phyloP scores from a whole-genome alignment of 1,140 invertebrate species.

The Panagrolaimus sp. region DNA sequence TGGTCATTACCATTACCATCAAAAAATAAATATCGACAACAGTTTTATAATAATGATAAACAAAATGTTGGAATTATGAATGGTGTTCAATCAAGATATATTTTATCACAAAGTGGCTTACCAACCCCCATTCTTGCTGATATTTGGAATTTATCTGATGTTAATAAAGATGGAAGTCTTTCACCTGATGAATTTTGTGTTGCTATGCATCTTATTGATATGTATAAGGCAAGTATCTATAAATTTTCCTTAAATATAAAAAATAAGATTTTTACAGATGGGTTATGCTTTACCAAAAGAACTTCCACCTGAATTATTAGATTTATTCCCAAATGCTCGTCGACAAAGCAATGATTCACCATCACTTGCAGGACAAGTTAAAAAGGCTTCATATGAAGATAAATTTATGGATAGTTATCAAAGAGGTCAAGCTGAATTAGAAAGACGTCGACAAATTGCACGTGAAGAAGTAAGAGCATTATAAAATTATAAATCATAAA shows the following conservation, averaged over 20 bases:
- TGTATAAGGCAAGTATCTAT: constrained; percentile 49
- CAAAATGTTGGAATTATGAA: constrained; percentile 5
- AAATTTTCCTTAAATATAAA: background rate
- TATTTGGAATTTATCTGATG: constrained; percentile 71
- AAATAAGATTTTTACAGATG: constrained; percentile 23
- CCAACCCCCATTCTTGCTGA: constrained; percentile 81
- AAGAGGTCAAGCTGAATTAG: constrained; percentile 91
- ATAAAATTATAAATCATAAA: no score
- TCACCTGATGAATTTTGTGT: constrained; percentile 55
- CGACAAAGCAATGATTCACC: constrained; percentile 23
- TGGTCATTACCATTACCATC: constrained; percentile 30
- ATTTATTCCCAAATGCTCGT: constrained; percentile 27
- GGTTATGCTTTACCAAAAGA: constrained; percentile 46
- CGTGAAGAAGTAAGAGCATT: constrained; percentile 67
- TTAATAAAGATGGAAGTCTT: constrained; percentile 56
- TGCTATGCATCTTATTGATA: constrained; percentile 57
- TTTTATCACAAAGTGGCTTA: constrained; percentile 72
- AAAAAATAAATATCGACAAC: constrained; percentile 8
- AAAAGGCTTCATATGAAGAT: constrained; percentile 74
- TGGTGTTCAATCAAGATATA: constrained; percentile 3
- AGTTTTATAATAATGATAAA: constrained; percentile 9
- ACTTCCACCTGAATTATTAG: constrained; percentile 46
- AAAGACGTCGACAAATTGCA: constrained; percentile 77
- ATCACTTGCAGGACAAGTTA: constrained; percentile 19
- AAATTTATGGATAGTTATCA: constrained; percentile 94